Base-by-base conservation (phyloP, 2,797 vertebrate species). In the Ataeniobius toweri region DNA sequence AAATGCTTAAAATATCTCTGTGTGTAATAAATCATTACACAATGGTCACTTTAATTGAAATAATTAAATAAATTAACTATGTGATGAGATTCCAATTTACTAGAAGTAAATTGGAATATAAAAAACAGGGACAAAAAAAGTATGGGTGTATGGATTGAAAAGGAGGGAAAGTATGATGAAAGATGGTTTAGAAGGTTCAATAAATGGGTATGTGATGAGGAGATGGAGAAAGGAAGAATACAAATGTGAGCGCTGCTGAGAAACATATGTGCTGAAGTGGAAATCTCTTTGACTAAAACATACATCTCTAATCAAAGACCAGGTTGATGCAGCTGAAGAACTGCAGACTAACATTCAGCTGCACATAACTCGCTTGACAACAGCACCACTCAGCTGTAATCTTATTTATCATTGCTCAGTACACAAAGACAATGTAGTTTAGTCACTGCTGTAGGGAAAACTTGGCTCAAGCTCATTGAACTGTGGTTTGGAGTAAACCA, bases 361-460 rank as follows among this genome's bases (percentile, higher is more conserved):
- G 73, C 79, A 14, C 73, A 41, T 51, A 69, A 70, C 58, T 44
- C 5, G 50, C 77, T 73, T 16, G 73, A 83, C 81, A 88, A 73
- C 84, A 81, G 78, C 72, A 77, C 41, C 72, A 51, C 80, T 83
- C 80, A 13, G 67, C 84, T 75, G 50, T 10, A 50, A 55, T 76
- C 80, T 59, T 55, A 50, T 83, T 86, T 85, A 78, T 78, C 5
- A 20, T 48, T 61, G 51, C 39, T 87, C 80, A 68, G 50, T 58
- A 74, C 79, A 90, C 87, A 91, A 90, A 93, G 78, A 80, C 73
- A 70, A 89, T 85, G 80, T 88, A 81, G 79, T 89, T 70, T 68
- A 83, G 36, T 73, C 61, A 71, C 48, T 55, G 72, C 74, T 88
- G 53, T 50, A 78, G 63, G 78, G 86, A 82, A 89, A 90, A 87